These are phyloP conservation scores for Hypomecis punctinalis DNA, from an alignment of 2,888 invertebrate genomes.

Conservation along the genomic window DNA sequence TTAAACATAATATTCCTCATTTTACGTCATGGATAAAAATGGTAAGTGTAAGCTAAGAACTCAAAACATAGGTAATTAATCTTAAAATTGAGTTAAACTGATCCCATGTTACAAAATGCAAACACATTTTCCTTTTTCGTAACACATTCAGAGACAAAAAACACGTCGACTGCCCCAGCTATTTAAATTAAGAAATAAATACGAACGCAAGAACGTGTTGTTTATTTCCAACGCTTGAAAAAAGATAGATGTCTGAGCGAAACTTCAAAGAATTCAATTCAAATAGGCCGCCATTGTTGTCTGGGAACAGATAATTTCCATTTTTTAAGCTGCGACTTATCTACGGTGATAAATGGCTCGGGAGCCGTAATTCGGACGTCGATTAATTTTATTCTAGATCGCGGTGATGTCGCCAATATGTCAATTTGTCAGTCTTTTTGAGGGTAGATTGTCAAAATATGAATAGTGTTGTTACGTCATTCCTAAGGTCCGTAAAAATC, in stretches of 20 bases:
- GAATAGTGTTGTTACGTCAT: too few species aligned
- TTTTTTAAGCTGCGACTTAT: constrained; percentile 66
- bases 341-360: constrained; percentile 65
- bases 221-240: constrained; percentile 53
- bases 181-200: constrained; percentile 45
- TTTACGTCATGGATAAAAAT: too few species aligned
- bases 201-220: constrained; percentile 43
- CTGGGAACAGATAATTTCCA: constrained; percentile 68
- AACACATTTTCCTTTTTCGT: neutral
- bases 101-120: too few species aligned
- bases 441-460: constrained; percentile 9
- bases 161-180: constrained; percentile 34
- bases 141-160: constrained; percentile 7
- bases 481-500: too few species aligned
- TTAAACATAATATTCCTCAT: too few species aligned
- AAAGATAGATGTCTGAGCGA: constrained; percentile 59
- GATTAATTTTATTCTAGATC: constrained; percentile 74
- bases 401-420: constrained; percentile 66
- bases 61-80: too few species aligned
- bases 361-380: constrained; percentile 59
- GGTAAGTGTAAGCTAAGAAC: too few species aligned
- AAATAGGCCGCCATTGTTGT: constrained; percentile 79
- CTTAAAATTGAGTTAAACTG: too few species aligned
- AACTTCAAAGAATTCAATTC: constrained; percentile 76
- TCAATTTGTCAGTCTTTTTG: constrained; percentile 65